These are phyloP conservation scores for Acrocephalus scirpaceus DNA, from an alignment of 2,797 vertebrate genomes.

Conservation along the genomic window DNA sequence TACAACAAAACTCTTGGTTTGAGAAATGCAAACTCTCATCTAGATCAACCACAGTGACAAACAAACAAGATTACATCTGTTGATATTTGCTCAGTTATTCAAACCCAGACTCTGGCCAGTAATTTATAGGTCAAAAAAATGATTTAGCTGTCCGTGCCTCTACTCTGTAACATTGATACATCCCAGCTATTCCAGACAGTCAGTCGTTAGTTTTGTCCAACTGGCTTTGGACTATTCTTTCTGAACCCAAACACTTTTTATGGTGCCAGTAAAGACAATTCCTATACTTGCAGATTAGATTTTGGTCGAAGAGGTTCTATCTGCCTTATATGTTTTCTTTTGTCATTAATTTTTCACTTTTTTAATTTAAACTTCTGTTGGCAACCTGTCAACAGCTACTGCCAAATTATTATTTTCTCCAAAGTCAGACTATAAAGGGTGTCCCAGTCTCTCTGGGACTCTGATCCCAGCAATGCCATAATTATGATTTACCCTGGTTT, in stretches of 20 bases:
- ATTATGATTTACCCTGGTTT: neutral
- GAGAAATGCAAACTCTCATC: neutral
- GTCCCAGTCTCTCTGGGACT: neutral
- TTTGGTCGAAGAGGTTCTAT: neutral
- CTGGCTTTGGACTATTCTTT: neutral
- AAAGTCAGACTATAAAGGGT: neutral
- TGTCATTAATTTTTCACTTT: neutral
- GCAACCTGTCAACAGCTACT: neutral
- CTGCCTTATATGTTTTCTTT: fast-evolving
- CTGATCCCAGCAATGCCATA: neutral
- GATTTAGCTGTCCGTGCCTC: neutral
- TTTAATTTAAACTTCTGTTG: neutral
- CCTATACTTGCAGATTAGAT: neutral
- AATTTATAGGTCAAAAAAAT: neutral
- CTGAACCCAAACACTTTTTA: neutral
- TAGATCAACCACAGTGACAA: neutral
- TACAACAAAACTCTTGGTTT: neutral
- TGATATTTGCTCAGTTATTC: neutral
- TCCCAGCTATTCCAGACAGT: neutral
- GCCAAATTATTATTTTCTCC: neutral
- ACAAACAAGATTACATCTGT: neutral
- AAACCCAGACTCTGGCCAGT: neutral
- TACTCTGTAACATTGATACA: neutral
- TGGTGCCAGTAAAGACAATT: neutral
- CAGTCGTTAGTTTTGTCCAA: neutral